Evolutionary conservation across 2,797 vertebrate species (phyloP).

Genomic region (Lemur catta): DNA sequence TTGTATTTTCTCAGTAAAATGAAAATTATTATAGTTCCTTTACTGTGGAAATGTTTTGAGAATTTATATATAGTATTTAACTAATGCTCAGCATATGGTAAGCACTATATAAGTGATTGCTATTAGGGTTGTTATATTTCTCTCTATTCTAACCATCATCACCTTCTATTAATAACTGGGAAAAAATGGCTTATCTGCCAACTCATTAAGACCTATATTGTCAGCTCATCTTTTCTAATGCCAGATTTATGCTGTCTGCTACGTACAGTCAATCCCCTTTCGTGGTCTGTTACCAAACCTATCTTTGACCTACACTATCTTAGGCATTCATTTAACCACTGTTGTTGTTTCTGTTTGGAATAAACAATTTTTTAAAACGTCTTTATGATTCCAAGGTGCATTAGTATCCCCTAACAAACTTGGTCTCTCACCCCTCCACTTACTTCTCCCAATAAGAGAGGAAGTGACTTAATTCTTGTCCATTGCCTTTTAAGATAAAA

Average conservation of each 20-base stretch:
- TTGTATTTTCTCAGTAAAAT: not conserved
- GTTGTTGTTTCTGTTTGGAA: not conserved
- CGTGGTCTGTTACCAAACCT: not conserved
- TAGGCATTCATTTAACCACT: not conserved
- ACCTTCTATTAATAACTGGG: not conserved
- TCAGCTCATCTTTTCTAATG: not conserved
- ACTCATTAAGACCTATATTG: not conserved
- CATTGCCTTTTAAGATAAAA: not conserved
- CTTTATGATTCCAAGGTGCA: not conserved
- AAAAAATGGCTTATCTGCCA: not conserved
- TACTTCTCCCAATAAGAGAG: not conserved
- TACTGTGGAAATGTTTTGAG: not conserved
- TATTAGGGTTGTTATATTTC: not conserved
- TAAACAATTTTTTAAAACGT: not conserved
- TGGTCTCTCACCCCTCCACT: not conserved
- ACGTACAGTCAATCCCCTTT: not conserved
- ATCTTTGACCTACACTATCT: not conserved
- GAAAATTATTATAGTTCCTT: too few species aligned
- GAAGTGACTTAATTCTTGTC: not conserved
- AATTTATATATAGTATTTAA: not conserved
- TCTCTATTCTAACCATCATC: not conserved
- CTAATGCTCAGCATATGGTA: not conserved
- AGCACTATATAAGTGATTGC: not conserved
- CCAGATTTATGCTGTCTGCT: not conserved
- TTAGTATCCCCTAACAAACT: not conserved